These are phyloP conservation scores for Melanotaenia boesemani DNA, from an alignment of 2,797 vertebrate species.

Conservation along the genomic window DNA sequence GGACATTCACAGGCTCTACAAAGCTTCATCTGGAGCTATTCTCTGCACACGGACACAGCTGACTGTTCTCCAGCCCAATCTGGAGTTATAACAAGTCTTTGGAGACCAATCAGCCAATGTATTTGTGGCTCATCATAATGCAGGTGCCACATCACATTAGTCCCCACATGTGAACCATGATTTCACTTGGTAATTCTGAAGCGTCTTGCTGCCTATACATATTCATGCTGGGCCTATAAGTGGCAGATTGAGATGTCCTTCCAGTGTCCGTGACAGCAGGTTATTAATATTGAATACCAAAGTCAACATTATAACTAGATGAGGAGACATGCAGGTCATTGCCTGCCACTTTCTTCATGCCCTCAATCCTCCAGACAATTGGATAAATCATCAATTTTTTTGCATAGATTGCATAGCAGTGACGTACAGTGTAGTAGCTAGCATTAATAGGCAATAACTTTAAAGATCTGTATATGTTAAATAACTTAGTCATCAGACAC, in stretches of 20 bases:
- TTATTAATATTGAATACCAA: slow-evolving; percentile 82
- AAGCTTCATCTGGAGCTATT: background rate
- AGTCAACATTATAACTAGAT: slow-evolving; percentile 69
- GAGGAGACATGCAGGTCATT: slow-evolving; percentile 61
- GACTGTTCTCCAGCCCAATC: slow-evolving; percentile 45
- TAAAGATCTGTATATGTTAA: background rate
- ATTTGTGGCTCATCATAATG: slow-evolving; percentile 72
- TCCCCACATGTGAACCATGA: slow-evolving; percentile 65
- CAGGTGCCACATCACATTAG: slow-evolving; percentile 75
- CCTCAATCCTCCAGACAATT: slow-evolving; percentile 36
- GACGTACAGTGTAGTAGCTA: background rate
- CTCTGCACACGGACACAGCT: slow-evolving; percentile 20
- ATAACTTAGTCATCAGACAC: background rate
- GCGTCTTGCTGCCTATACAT: slow-evolving; percentile 72
- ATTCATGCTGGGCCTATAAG: slow-evolving; percentile 78
- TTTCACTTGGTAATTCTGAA: slow-evolving; percentile 82
- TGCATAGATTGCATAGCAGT: slow-evolving; percentile 2
- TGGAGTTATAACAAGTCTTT: slow-evolving; percentile 69
- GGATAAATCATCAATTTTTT: slow-evolving; percentile 51
- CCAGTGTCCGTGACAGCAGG: slow-evolving; percentile 79
- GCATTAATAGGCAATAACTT: background rate
- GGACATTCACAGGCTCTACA: slow-evolving; percentile 5
- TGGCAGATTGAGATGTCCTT: slow-evolving; percentile 82
- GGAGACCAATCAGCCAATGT: slow-evolving; percentile 65
- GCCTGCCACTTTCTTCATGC: slow-evolving; percentile 45